These are phyloP conservation scores for Tetragnatha montana DNA, from an alignment of 2,888 invertebrate genomes.

Conservation along the genomic window DNA sequence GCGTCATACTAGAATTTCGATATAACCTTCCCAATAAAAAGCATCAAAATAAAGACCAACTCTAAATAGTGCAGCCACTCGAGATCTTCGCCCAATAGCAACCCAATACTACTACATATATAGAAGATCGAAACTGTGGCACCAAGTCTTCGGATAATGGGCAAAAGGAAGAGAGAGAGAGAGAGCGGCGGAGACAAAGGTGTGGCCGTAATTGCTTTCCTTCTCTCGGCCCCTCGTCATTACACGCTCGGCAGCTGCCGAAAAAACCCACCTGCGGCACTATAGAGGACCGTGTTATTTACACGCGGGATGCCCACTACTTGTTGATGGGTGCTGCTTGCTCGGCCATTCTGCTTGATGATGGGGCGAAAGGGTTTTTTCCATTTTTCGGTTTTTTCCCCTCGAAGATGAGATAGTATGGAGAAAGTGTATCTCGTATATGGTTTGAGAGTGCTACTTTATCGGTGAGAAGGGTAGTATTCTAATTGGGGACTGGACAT, in stretches of 20 bases:
- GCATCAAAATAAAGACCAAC: too few relatives aligned
- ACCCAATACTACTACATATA: too few relatives aligned
- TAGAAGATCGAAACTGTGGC: not conserved
- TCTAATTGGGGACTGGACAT: too few relatives aligned
- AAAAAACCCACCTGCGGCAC: conserved; percentile 56
- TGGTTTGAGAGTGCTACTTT: too few relatives aligned
- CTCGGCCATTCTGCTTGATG: not conserved
- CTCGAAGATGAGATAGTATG: conserved; percentile 1
- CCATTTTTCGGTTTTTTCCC: too few relatives aligned
- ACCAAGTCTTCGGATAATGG: not conserved
- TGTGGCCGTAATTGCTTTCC: conserved; percentile 68
- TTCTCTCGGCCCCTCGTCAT: conserved; percentile 41
- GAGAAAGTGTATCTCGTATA: too few relatives aligned
- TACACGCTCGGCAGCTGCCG: conserved; percentile 68
- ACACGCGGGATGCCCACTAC: conserved; percentile 9
- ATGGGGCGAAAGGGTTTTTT: conserved; percentile 1
- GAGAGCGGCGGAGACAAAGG: conserved; percentile 31
- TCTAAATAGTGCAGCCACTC: too few relatives aligned
- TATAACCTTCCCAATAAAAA: too few relatives aligned
- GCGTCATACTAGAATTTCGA: too few relatives aligned
- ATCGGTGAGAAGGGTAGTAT: too few relatives aligned
- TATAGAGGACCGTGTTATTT: not conserved
- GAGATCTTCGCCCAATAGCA: too few relatives aligned
- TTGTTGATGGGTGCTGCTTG: not conserved
- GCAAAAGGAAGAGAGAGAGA: not conserved